Conservation (phyloP, 2,888 invertebrate species). For the Nomada fabriciana region DNA sequence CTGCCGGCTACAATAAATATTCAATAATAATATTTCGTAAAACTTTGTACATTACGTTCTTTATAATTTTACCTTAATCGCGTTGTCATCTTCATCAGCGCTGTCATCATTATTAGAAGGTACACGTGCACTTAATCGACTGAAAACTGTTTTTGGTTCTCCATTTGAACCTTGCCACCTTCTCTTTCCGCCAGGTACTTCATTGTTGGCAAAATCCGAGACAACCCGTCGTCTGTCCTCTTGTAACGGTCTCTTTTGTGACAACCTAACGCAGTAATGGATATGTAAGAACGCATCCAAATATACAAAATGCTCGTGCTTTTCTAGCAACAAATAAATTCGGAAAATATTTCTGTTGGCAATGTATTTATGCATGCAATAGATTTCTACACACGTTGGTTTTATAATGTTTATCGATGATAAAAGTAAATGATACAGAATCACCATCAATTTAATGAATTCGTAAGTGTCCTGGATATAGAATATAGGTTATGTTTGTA, state of each 20-base stretch:
- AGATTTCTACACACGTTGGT: too few species aligned
- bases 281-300: background rate
- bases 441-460: background rate
- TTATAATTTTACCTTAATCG: slow-evolving; percentile 71
- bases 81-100: slow-evolving; percentile 81
- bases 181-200: slow-evolving; percentile 77
- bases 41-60: background rate
- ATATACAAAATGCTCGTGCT: background rate
- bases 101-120: slow-evolving; percentile 82
- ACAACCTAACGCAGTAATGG: slow-evolving; percentile 67
- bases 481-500: slow-evolving; percentile 59
- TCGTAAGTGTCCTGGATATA: background rate
- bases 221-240: slow-evolving; percentile 80
- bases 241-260: slow-evolving; percentile 80
- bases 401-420: too few species aligned
- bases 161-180: slow-evolving; percentile 78
- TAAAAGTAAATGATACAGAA: background rate
- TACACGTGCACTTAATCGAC: slow-evolving; percentile 82
- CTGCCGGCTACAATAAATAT: slow-evolving; percentile 85
- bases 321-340: background rate
- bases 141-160: slow-evolving; percentile 83
- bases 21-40: background rate
- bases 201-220: slow-evolving; percentile 79
- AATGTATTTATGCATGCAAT: too few species aligned
- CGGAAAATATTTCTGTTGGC: background rate